Conservation (phyloP, 2,113 vertebrate genomes). For the Hypocryptadius cinnamomeus region DNA sequence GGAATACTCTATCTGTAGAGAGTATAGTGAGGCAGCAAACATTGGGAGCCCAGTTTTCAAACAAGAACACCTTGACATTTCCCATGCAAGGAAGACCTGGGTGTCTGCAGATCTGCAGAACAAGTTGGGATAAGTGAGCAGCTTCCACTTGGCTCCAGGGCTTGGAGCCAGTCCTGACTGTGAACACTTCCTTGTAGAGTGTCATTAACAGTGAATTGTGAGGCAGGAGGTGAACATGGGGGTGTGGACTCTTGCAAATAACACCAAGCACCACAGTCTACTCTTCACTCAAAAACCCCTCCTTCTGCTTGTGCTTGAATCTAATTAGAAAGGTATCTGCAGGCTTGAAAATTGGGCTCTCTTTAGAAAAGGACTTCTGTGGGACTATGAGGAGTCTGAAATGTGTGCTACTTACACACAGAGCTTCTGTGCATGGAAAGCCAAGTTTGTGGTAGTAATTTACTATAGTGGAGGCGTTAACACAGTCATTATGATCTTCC, state of each 20-base stretch:
- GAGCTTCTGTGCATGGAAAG: conserved; percentile 57
- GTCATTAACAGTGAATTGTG: neutral
- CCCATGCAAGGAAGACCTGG: neutral
- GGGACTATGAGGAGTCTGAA: conserved; percentile 24
- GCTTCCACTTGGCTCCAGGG: neutral
- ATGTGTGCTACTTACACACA: neutral
- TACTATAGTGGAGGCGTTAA: neutral
- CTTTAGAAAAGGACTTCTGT: neutral
- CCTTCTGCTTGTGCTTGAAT: neutral
- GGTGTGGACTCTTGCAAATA: neutral
- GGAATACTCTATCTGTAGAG: neutral
- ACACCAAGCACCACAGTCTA: neutral
- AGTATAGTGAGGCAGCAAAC: neutral
- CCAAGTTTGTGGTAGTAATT: neutral
- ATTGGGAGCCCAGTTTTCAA: neutral
- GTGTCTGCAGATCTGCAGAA: neutral
- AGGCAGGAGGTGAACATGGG: neutral
- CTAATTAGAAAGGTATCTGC: neutral
- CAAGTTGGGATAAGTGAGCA: neutral
- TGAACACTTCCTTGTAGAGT: neutral
- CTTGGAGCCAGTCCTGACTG: neutral
- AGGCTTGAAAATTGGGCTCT: conserved; percentile 32
- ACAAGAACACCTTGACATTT: neutral
- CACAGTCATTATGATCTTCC: neutral
- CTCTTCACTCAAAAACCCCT: neutral